phyloP scores from a whole-genome alignment of 2,888 invertebrate species.

The Drosophila melanosoma region DNA sequence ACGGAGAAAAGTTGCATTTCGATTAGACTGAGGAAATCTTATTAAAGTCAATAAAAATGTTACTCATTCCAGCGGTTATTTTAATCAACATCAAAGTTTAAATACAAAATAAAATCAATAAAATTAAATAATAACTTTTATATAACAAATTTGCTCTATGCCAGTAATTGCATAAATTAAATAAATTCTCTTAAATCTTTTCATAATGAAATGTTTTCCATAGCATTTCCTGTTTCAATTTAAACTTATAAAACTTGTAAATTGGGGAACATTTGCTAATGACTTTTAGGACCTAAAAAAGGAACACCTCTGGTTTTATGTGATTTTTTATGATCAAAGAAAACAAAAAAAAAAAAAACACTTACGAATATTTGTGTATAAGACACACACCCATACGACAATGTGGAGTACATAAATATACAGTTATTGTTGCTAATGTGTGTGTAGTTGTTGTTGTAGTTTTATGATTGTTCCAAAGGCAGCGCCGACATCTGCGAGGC shows the following conservation, averaged over 20 bases:
- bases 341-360: background rate
- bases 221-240: background rate
- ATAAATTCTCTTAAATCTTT: background rate
- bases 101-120: background rate
- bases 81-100: background rate
- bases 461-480: constrained; percentile 60
- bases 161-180: background rate
- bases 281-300: background rate
- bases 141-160: background rate
- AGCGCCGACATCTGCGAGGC: constrained; percentile 56
- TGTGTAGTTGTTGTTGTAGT: constrained; percentile 29
- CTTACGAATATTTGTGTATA: constrained; percentile 46
- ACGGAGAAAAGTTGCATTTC: constrained; percentile 12
- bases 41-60: background rate
- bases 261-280: background rate
- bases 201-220: background rate
- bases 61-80: background rate
- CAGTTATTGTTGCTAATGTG: constrained; percentile 47
- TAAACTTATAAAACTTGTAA: background rate
- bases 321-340: constrained; percentile 61
- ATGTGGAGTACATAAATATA: constrained; percentile 65
- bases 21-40: background rate
- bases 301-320: constrained; percentile 32
- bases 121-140: background rate
- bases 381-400: background rate